Base-by-base conservation (phyloP, 2,113 vertebrate genomes). In the Cromileptes altivelis region DNA sequence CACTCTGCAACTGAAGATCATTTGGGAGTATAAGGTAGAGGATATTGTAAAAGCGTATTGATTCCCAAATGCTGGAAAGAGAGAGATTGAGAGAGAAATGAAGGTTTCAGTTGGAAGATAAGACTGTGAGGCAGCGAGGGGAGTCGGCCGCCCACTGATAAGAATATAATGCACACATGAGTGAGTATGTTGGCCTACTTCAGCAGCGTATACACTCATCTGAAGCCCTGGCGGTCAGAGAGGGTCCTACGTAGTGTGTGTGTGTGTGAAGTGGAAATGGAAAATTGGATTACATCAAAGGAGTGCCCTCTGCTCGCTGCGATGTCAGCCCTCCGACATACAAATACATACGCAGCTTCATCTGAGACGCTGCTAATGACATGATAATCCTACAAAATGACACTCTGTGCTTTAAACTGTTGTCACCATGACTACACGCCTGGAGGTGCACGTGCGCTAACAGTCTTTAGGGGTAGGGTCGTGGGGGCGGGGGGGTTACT, bases 261-360 rank as follows among this genome's bases (percentile, higher is more conserved):
- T 50, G 55, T 40, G 75, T 65, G 84, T 74, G 75, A 81, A 60
- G 72, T 82, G 62, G 85, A 90, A 86, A 94, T 90, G 81, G 91
- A 93, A 90, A 94, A 94, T 93, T 84, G 91, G 93, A 94, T 93
- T 93, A 93, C 93, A 91, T 90, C 64, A 82, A 90, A 88, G 62
- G 19, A 78, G 52, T 58, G 81, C 82, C 90, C 91, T 77, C 63
- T 62, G 64, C 93, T 82, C 2, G 78, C 80, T 90, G 91, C 75
- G 88, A 88, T 85, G 90, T 89, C 88, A 82, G 7, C 67, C 42
- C 84, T 88, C 77, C 61, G 25, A 84, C 84, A 75, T 56, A 57
- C 55, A 82, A 71, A 88, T 53, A 21, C 69, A 73, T 58, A 68
- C 23, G 11, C 49, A 23, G 70, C 75, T 40, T 65, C 19, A n/a